Evolutionary conservation across 2,113 vertebrate species (phyloP).

Genomic region (Phalacrocorax pelagicus): DNA sequence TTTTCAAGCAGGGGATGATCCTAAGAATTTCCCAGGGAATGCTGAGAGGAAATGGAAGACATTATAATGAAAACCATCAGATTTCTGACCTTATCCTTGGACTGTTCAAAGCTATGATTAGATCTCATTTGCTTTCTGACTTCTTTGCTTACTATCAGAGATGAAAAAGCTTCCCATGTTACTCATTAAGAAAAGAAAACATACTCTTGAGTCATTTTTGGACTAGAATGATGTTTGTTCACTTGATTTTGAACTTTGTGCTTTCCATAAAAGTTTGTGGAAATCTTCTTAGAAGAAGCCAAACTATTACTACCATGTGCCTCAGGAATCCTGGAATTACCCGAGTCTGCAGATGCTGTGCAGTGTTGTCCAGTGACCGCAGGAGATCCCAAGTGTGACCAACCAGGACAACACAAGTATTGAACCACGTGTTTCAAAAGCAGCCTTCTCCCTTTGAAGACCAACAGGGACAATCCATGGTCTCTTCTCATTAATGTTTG

Average conservation of each 20-base stretch:
- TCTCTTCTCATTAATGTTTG: not conserved
- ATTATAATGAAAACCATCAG: not conserved
- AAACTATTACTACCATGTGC: not conserved
- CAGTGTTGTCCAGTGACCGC: not conserved
- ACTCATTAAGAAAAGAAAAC: not conserved
- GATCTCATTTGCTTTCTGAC: not conserved
- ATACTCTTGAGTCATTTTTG: not conserved
- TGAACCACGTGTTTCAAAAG: not conserved
- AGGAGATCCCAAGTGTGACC: conserved; percentile 43
- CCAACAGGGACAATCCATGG: not conserved
- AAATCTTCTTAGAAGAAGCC: conserved; percentile 17
- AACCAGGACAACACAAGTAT: not conserved
- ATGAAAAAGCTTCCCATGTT: not conserved
- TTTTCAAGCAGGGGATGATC: conserved; percentile 5
- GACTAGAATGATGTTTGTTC: not conserved
- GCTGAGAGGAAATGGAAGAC: not conserved
- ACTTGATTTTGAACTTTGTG: not conserved
- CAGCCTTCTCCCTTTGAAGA: conserved; percentile 2
- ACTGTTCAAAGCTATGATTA: not conserved
- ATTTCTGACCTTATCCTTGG: not conserved
- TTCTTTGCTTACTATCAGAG: not conserved
- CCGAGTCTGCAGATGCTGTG: not conserved
- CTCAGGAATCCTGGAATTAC: conserved; percentile 56
- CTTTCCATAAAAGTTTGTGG: not conserved
- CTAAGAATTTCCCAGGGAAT: conserved; percentile 22